These are phyloP conservation scores for Axis porcinus DNA, from an alignment of 2,113 vertebrate species.

Conservation along the genomic window DNA sequence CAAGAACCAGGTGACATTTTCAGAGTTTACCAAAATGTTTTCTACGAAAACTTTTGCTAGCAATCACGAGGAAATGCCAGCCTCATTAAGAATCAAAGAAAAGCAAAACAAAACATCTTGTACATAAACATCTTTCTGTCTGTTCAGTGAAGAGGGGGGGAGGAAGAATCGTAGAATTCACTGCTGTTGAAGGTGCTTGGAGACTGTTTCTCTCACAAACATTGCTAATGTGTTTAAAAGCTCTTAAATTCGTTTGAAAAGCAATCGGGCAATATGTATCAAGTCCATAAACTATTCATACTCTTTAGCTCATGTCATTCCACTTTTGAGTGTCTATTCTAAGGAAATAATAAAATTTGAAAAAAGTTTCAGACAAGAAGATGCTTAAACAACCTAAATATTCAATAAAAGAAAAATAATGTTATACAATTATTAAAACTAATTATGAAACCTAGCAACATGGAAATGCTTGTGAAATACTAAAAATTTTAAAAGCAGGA, in stretches of 20 bases:
- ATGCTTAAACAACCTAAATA: background rate
- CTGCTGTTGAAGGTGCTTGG: background rate
- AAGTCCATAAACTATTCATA: background rate
- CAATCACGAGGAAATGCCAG: background rate
- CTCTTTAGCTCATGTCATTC: background rate
- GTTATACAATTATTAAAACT: background rate
- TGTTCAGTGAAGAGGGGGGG: background rate
- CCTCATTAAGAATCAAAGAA: background rate
- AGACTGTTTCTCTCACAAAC: background rate
- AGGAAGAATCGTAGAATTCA: background rate
- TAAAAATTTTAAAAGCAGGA: background rate
- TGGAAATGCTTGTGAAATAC: conserved; percentile 4
- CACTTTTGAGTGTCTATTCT: background rate
- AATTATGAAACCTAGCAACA: conserved; percentile 3
- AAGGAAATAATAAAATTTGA: background rate
- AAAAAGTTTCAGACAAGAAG: background rate
- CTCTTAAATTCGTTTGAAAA: conserved; percentile 26
- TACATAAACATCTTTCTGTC: background rate
- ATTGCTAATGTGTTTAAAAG: background rate
- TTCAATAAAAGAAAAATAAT: background rate
- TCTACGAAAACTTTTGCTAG: background rate
- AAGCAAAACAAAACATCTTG: background rate
- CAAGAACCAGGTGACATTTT: background rate
- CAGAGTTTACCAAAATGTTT: background rate
- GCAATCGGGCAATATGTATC: background rate